Conservation (phyloP, 2,888 invertebrate genomes). For the Marasmarcha lunaedactyla region DNA sequence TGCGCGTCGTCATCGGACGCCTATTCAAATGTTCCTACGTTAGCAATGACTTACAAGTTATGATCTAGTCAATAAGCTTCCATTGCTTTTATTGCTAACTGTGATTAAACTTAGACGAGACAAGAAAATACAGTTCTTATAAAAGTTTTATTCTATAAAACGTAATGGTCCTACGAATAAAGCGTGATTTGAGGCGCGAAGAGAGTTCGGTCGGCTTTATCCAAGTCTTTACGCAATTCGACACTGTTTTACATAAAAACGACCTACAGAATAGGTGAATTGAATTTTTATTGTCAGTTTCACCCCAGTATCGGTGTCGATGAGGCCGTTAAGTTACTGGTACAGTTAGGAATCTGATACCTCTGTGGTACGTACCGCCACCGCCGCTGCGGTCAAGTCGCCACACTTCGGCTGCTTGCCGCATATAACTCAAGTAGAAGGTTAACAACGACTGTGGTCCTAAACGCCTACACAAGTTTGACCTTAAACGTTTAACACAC, state of each 20-base stretch:
- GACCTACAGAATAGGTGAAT: conserved; percentile 29
- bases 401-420: too few relatives aligned
- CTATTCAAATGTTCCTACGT: conserved; percentile 1
- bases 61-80: neutral
- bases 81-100: neutral
- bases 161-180: too few relatives aligned
- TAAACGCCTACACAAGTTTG: too few relatives aligned
- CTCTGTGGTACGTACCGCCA: conserved; percentile 5
- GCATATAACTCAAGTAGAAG: too few relatives aligned
- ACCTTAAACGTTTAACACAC: too few relatives aligned
- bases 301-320: conserved; percentile 32
- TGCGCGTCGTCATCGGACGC: neutral
- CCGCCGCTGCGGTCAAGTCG: neutral
- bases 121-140: too few relatives aligned
- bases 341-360: conserved; percentile 58
- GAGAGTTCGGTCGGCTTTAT: conserved; percentile 8
- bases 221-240: conserved; percentile 27
- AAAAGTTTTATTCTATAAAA: too few relatives aligned
- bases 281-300: conserved; percentile 47
- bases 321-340: conserved; percentile 26
- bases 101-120: neutral
- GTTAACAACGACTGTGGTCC: too few relatives aligned
- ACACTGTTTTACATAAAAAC: conserved; percentile 21
- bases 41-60: neutral
- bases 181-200: too few relatives aligned